Evolutionary conservation across 2,113 vertebrate genomes (phyloP).

Genomic region (Sinocyclocheilus maitianheensis): DNA sequence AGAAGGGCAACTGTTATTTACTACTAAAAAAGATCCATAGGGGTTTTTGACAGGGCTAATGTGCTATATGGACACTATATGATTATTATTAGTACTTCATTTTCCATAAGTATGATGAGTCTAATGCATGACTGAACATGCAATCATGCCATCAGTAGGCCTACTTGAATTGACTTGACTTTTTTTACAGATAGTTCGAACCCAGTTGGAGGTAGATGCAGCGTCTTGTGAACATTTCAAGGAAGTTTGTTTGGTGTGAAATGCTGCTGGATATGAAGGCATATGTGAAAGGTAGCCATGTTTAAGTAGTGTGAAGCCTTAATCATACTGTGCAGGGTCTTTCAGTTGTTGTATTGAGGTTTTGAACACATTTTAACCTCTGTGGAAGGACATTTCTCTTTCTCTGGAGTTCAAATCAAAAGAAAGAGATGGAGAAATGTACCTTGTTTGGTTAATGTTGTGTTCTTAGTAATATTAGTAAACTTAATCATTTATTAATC

Average conservation of each 20-base stretch:
- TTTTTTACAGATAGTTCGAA: not conserved
- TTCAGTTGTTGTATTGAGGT: not conserved
- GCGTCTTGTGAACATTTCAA: not conserved
- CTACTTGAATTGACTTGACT: not conserved
- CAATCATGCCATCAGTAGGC: not conserved
- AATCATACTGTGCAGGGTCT: slow-evolving; percentile 41
- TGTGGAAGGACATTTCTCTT: not conserved
- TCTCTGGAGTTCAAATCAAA: slow-evolving; percentile 15
- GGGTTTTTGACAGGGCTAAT: slow-evolving; percentile 28
- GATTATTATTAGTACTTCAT: not conserved
- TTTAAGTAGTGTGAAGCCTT: slow-evolving; percentile 47
- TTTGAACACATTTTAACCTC: slow-evolving; percentile 24
- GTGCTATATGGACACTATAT: not conserved
- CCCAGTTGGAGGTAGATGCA: too few species aligned
- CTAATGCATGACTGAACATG: not conserved
- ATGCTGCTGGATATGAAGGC: slow-evolving; percentile 20
- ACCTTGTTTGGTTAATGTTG: not conserved
- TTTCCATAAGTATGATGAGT: not conserved
- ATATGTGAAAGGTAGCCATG: slow-evolving; percentile 7
- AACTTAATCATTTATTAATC: slow-evolving; percentile 20
- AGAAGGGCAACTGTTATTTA: not conserved
- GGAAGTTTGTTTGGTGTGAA: not conserved
- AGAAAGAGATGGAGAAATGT: not conserved
- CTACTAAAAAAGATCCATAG: not conserved
- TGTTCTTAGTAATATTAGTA: not conserved